Base-by-base conservation (phyloP, 2,797 vertebrate species). In the Pangasius macronema region DNA sequence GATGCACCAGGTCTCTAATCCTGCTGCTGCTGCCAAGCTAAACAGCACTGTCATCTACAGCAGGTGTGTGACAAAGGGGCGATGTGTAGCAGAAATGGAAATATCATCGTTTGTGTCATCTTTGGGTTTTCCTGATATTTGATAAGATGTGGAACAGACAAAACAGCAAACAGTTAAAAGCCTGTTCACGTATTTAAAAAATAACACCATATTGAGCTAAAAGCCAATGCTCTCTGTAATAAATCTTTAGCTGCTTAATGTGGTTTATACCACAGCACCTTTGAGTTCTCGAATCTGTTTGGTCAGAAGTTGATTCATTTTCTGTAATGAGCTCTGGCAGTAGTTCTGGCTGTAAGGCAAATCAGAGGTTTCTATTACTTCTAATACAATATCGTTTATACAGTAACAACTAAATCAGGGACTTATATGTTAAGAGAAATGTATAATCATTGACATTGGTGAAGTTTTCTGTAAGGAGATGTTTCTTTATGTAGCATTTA, bases 1-100 rank as follows among this genome's bases (percentile, higher is more conserved):
- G 33, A 89, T 27, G 84, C 73, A 57, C 65, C 88, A 81, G 75
- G 68, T 80, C 85, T 33, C 82, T 73, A 27, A 55, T 84, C 46
- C 22, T 9, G 39, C 75, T 81, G 39, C 75, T 81, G 55, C 80
- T 46, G 80, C 80, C 57, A 72, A 84, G 22, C 30, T 86, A 84
- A 89, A 89, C 82, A 86, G 30, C 49, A 84, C 10, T 39, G 27
- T 73, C 22, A 65, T 53, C 36, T 63, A 10, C 59, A 82, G 39
- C 24, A 46, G 24, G 59, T 5, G 7, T 10, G 11, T n/a, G 57
- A 63, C 24, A 46, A 18, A 6, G 27, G 80, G 36, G 24, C 24
- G 6, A 46, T 82, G 33, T 24, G 36, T 42, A 42, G 22, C 22
- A 61, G 36, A n/a, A 42, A 61, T 18, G 1, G 22, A n/a, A 61